Base-by-base conservation (phyloP, 53 echinoderm and acorn worm species). In the Actinopyga echinites region DNA sequence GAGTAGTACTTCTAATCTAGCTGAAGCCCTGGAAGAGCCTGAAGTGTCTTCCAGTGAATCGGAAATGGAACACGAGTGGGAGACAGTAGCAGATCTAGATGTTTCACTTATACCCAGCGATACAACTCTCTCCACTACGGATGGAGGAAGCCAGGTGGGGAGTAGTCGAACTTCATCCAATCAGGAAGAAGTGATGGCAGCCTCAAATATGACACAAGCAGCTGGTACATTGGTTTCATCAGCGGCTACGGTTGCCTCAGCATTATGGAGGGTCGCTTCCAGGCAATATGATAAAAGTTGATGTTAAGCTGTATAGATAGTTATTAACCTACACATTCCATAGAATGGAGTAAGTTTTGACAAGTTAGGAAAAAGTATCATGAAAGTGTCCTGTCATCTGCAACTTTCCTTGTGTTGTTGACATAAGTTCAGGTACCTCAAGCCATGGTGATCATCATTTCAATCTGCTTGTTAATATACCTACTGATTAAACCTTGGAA, bases 141-240 rank as follows among this genome's bases (percentile, higher is more conserved):
- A 77, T 21, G 77, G 77, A 21, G 77, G 77, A 1, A 77, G 77
- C 56, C 57, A 67, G 59, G 69, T 68, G 9, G 80, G 71, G 42
- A 78, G 86, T 3, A 81, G 82, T 45, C 75, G 81, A 7, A 74
- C 69, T 38, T 83, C 86, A 33, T 86, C 89, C 32, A 82, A 75
- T 56, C 90, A 88, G 54, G 80, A 89, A 63, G 89, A 89, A 0
- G 80, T 60, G 6, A 67, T 85, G 79, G 82, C 79, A 31, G 88
- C 90, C n/a, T 79, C 90, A 17, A 56, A 83, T 38, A 61, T 85
- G 59, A 80, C 87, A 9, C 87, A 82, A 20, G 83, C 88, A 19
- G 81, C 87, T 22, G 92, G 95, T 57, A 94, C 92, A 25, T 87
- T 99, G 28, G 88, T 99, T 82, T 99, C 99, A 58, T 99, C 99